Base-by-base conservation (phyloP, 2,888 invertebrate genomes). In the Hirtodrosophila confusa region DNA sequence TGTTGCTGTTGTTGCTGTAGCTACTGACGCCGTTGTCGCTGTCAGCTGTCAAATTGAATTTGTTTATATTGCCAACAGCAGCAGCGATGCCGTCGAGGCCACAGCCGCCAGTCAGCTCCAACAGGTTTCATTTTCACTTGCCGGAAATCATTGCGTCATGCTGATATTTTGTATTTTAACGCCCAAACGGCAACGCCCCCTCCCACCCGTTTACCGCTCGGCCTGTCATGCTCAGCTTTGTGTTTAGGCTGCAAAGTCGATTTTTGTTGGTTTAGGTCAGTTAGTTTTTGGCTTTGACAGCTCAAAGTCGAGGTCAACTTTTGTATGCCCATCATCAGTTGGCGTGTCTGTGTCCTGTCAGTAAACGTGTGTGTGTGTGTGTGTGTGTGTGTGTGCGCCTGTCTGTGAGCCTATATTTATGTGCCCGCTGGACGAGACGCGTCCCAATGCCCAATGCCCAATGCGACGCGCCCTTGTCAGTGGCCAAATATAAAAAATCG, bases 1-100 rank as follows among this genome's bases (percentile, higher is more conserved):
- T 56, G 50, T 31, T 71, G 45, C 37, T 36, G 62, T 51, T 58
- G 68, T 36, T 27, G 31, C 50, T 79, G 62, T 56, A 36, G 55
- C 54, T 48, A 27, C 48, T 54, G 69, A 68, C 65, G 77, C 53
- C 68, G 58, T 54, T 75, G 71, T 71, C 74, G 71, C 76, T 80
- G 88, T 89, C 88, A 89, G 88, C 89, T 89, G 89, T 89, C 89
- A 89, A 89, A 89, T 89, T 90, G 90, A 89, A 90, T 89, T 89
- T 89, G 89, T 89, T 89, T 89, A 89, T 89, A 88, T 88, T 83
- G 86, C 80, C 66, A 79, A 66, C 86, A 75, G 65, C 61, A 56
- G 51, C 40, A 12, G 49, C 36, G 49, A 68, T 29, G 61, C 66
- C 40, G 11, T 48, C 36, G 49, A 68, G 31, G 61, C 66, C 54